Evolutionary conservation across 2,113 vertebrate genomes (phyloP).

Genomic region (Oncorhynchus masou): DNA sequence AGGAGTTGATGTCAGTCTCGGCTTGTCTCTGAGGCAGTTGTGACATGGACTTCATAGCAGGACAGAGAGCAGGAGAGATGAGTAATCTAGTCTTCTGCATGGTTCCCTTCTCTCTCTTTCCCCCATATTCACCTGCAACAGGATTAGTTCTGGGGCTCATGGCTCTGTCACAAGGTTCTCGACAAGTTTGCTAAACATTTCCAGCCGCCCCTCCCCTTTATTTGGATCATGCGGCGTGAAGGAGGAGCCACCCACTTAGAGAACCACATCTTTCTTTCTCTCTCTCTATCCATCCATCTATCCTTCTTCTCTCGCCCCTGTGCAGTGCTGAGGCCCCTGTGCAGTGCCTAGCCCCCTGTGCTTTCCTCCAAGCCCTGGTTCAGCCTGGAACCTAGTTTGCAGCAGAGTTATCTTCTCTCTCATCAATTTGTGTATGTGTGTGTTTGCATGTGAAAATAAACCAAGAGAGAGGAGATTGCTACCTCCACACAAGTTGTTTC

Average conservation of each 20-base stretch:
- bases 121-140: conserved; percentile 62
- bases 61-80: conserved; percentile 6
- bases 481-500: neutral
- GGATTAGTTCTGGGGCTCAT: conserved; percentile 59
- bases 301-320: neutral
- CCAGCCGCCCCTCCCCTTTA: conserved; percentile 62
- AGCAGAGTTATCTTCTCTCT: too few relatives aligned
- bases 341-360: conserved; percentile 39
- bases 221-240: conserved; percentile 62
- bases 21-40: too few relatives aligned
- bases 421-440: too few relatives aligned
- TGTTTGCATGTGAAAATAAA: too few relatives aligned
- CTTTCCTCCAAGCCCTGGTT: conserved; percentile 34
- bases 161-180: conserved; percentile 58
- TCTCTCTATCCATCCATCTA: conserved; percentile 21
- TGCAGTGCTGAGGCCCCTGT: neutral
- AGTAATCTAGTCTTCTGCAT: conserved; percentile 21
- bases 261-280: conserved; percentile 32
- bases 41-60: neutral
- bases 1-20: too few relatives aligned
- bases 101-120: conserved; percentile 54
- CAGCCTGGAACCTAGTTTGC: conserved; percentile 39
- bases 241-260: conserved; percentile 36
- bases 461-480: too few relatives aligned
- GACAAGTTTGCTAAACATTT: conserved; percentile 66